Conservation (phyloP, 2,888 invertebrate genomes). For the Acleris literana region DNA sequence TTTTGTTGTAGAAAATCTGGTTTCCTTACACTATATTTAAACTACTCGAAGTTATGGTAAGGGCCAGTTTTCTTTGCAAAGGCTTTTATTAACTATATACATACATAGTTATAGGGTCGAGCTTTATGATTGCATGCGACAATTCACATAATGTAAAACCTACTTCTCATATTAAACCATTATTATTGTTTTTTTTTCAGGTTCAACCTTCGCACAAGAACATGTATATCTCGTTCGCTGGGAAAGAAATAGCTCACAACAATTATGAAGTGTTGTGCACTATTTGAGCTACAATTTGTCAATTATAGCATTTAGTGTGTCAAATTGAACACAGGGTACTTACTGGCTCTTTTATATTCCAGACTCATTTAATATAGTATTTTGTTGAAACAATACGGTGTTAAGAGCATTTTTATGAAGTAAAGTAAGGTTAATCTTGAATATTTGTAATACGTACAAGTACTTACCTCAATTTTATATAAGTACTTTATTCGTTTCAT, state of each 20-base stretch:
- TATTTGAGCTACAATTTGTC: constrained; percentile 43
- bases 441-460: constrained; percentile 1
- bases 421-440: neutral
- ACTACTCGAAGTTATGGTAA: no score
- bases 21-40: no score
- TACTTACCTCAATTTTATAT: no score
- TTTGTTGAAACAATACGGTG: neutral
- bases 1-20: no score
- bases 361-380: neutral
- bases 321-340: neutral
- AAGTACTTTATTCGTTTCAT: no score
- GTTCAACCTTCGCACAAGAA: constrained; percentile 69
- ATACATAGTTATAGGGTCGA: no score
- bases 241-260: constrained; percentile 65
- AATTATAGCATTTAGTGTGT: neutral
- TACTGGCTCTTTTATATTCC: neutral
- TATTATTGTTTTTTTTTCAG: constrained; percentile 55
- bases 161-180: neutral
- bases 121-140: no score
- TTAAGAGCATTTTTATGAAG: neutral
- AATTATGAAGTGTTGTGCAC: constrained; percentile 67
- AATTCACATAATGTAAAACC: neutral
- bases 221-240: constrained; percentile 70
- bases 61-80: no score
- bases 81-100: no score